Base-by-base conservation (phyloP, 2,888 invertebrate species). In the Mythimna pallens region DNA sequence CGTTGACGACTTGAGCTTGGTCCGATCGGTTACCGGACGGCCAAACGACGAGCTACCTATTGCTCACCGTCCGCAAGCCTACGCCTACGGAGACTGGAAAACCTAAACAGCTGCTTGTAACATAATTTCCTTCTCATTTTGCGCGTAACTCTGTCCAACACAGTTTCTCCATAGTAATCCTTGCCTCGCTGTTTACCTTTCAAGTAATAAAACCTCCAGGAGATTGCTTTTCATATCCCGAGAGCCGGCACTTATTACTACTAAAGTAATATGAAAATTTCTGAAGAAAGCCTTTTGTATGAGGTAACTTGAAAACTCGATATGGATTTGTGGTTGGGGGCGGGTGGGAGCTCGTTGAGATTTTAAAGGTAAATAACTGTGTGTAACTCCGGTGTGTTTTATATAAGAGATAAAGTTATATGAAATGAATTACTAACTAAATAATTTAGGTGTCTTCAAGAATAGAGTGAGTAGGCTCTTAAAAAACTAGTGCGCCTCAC, bases 261-360 rank as follows among this genome's bases (percentile, higher is more conserved):
- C 82, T 89, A 89, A 91, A 89, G 91, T 91, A 90, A 92, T 93
- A 93, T 93, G 91, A 92, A 92, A 92, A 92, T 92, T 91, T 86
- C 89, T 86, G 79, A 90, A 90, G 89, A 90, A 92, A 91, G 89
- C 88, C 89, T 90, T 84, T 92, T 92, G 90, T 92, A 87, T 90
- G 90, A 89, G 88, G 83, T 76, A 82, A 89, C 89, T 92, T 91
- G 83, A 77, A 80, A 90, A 90, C 88, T 86, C 36, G 62, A 78
- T 77, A 78, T 78, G 84, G 80, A 81, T 84, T 83, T 77, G 80
- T 57, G 72, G 81, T 78, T 70, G 0, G 83, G 86, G 34, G 55
- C 22, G 40, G 69, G 76, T 86, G 78, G 0, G 0, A 68, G 88
- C 86, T 87, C 86, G 87, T 34, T 2, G 12, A 14, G 6, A n/a